A percentile compares a stretch with the other conserved stretches of the same genome.
phyloP scores from a whole-genome alignment of 2,797 vertebrate species.

The Meda fulgida region DNA sequence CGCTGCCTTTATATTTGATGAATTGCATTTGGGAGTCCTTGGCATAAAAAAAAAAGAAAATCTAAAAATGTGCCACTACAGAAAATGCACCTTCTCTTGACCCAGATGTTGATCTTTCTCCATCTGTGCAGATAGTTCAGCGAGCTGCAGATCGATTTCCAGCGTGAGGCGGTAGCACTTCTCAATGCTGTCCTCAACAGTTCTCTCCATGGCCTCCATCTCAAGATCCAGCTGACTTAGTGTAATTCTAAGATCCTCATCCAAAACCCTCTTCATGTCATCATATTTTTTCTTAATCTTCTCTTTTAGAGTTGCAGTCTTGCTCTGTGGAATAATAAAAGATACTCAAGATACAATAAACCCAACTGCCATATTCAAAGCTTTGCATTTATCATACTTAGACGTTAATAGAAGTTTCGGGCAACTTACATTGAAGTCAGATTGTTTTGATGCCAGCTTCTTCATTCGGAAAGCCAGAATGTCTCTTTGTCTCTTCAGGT shows the following conservation, averaged over 20 bases:
- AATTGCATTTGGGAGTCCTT: not conserved
- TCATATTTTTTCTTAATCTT: constrained; percentile 74
- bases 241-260: constrained; percentile 76
- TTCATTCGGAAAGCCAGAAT: constrained; percentile 77
- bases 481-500: constrained; percentile 75
- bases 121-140: constrained; percentile 59
- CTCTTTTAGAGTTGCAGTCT: constrained; percentile 73
- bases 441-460: constrained; percentile 77
- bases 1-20: not conserved
- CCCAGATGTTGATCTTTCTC: constrained; percentile 49
- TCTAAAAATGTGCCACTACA: not conserved
- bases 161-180: constrained; percentile 76
- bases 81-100: constrained; percentile 50
- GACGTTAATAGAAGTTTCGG: constrained; percentile 59
- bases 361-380: not conserved
- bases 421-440: constrained; percentile 72
- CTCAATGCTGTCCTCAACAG: constrained; percentile 75
- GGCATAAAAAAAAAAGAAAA: not conserved
- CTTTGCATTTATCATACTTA: not conserved
- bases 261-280: constrained; percentile 77
- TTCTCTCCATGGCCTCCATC: constrained; percentile 72
- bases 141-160: constrained; percentile 77
- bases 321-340: constrained; percentile 66
- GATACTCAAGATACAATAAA: not conserved
- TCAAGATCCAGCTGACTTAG: constrained; percentile 79